Base-by-base conservation (phyloP, 2,888 invertebrate species). In the Diadegma fenestrale region DNA sequence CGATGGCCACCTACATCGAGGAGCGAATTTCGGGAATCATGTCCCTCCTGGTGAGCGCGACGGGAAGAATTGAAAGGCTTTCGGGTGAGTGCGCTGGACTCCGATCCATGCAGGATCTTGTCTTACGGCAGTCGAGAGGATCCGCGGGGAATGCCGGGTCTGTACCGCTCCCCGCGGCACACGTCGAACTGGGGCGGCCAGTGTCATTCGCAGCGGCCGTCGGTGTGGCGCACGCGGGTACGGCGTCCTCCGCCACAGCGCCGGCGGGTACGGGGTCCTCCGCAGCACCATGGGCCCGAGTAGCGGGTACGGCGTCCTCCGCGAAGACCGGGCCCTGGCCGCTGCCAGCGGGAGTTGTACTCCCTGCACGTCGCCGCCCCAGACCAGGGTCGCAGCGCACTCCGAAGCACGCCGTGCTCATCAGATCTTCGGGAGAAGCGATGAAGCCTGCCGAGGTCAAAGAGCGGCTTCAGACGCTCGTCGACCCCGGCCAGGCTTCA, bases 401-500 rank as follows among this genome's bases (percentile, higher is more conserved):
- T 0, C 14, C 68, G 22, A 14, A 45, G 45, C 45, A 69, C 30
- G 45, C 45, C 3, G 48, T 69, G 0, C 43, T 69, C 14, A 7
- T 69, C 0, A 43, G 14, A 26, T 1, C 64, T 0, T 17, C 64
- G n/a, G 64, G 3, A n/a, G 64, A 19, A 12, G 1, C 17, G 17
- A 37, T 45, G 45, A 17, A 6, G 17, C 43, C 71, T 51, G 51
- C 71, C 22, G 54, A 41, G 37, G 77, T 77, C 12, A 68, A 58
- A 43, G 41, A 51, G 54, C 14, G 30, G 1, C 54, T 77, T 0
- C 41, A 54, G 68, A 26, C 66, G 41, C 66, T 77, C 19, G 77
- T 77, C 1, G 3, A 77, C 26, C 77, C 76, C 22, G 63, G 19
- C 5, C 12, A 63, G 76, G 45, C 75, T 14, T 10, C 33, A 4